Evolutionary conservation across 2,113 vertebrate species (phyloP), one percentile per base, ranked within the genome.

Genomic region (Platysteira castanea): DNA sequence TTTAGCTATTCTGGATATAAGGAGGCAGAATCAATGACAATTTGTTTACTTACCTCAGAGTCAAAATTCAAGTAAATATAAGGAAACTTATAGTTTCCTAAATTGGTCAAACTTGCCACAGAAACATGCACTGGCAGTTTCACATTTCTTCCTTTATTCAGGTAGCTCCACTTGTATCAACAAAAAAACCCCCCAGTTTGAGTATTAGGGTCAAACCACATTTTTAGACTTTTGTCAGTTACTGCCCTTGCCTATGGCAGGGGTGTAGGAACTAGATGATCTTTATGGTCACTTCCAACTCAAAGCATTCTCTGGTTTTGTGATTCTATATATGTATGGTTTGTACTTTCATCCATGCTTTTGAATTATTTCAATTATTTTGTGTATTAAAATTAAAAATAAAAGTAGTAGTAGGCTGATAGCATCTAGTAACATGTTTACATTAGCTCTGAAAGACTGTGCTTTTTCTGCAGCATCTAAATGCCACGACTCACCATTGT

Each of bases 341-440:
- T 92, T 60, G 11, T 54, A 44, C 18, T 68, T 81, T 52, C 13
- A 56, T 39, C 31, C 35, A 18, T 1, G 2, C 14, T 47, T 76
- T 46, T 90, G 47, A 80, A 47, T 60, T 33, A 65, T 71, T 87
- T 92, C 7, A 60, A 56, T 87, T 74, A 42, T 82, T 93, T 70
- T 52, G 14, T 69, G 7, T 24, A 60, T 30, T 85, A 37, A 90
- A 88, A 75, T 31, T 33, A 37, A 49, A 88, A 82, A 92, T n/a
- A 52, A 68, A 68, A 64, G 26, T 31, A 79, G 7, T 24, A 41
- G 14, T 41, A 52, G 41, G 61, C 50, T 81, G 35, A 64, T 63
- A 77, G 20, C 8, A 23, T 41, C 44, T 64, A 60, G 30, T 76
- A 26, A 54, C 12, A 35, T 39, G 9, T 52, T 63, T 80, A 39